Evolutionary conservation across 1,140 invertebrate species (phyloP).

Genomic region (Nebria ingens): DNA sequence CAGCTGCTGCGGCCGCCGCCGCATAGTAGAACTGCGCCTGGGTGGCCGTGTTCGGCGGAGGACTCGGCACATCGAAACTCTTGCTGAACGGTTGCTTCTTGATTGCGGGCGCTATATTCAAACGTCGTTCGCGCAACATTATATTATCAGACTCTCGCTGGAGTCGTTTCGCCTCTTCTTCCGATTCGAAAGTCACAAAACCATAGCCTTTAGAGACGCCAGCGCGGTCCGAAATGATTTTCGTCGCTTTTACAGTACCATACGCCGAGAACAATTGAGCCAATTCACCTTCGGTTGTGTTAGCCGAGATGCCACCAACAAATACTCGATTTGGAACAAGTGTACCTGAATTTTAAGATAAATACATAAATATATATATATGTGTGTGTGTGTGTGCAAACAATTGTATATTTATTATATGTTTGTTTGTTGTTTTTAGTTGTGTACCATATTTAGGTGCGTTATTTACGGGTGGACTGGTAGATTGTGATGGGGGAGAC

Average conservation of each 20-base stretch:
- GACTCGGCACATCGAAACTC: constrained; percentile 23
- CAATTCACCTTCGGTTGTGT: constrained; percentile 73
- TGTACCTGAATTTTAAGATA: constrained; percentile 42
- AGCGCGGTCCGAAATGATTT: constrained; percentile 88
- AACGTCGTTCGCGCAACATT: constrained; percentile 67
- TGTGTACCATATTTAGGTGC: constrained; percentile 26
- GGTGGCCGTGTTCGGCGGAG: constrained; percentile 21
- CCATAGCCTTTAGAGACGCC: constrained; percentile 92
- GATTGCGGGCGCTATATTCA: constrained; percentile 85
- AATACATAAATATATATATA: constrained; percentile 1
- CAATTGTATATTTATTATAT: constrained; percentile 4
- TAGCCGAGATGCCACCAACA: constrained; percentile 84
- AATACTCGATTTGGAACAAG: constrained; percentile 90
- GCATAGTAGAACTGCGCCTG: constrained; percentile 28
- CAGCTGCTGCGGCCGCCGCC: constrained; percentile 16
- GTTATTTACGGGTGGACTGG: constrained; percentile 24
- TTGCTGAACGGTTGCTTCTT: constrained; percentile 52
- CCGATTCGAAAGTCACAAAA: constrained; percentile 91
- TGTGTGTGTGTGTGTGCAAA: background rate
- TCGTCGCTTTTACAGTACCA: constrained; percentile 84
- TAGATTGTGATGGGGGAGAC: constrained; percentile 3
- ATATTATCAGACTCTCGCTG: constrained; percentile 44
- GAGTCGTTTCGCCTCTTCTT: constrained; percentile 74
- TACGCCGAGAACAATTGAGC: constrained; percentile 74
- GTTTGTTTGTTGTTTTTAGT: constrained; percentile 1